Evolutionary conservation across 2,797 vertebrate species (phyloP), one percentile per base, ranked within the genome.

Genomic region (Gymnocypris eckloni): DNA sequence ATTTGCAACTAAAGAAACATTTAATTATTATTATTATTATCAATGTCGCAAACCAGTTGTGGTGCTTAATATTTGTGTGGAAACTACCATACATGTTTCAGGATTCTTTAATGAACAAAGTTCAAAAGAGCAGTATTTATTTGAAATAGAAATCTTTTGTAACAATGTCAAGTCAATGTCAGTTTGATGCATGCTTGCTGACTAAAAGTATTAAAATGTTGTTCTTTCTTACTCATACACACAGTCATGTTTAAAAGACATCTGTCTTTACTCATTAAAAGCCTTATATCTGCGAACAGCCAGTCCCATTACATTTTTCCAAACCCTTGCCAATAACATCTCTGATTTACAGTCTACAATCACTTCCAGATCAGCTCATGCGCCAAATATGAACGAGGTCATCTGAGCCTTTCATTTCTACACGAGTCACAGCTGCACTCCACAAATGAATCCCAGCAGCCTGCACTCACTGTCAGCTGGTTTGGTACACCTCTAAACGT

Each of bases 281-380:
- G 9, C 41, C 73, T 16, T 16, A n/a, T 22, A 25, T 22, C 20
- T 25, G 4, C 0, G 1, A 70, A 56, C 16, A 66, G 43, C 12
- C n/a, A 71, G 12, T 52, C 4, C 25, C 8, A 20, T 28, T 54
- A 37, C 41, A 59, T 28, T 48, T 71, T 77, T 43, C 43, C 77
- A 61, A 88, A 52, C 79, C 33, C 1, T n/a, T 72, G 43, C 37
- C 66, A 82, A 66, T 56, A 48, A 72, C 6, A 6, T 39, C 39
- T 25, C 48, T 73, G 78, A 85, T 87, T 86, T 84, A 87, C 25
- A 28, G 43, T 33, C 15, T 39, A 52, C 59, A 48, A 33, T 75
- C 39, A 72, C 28, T 72, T 16, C 72, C 28, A 61, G 67, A 72
- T 81, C 18, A 37, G 6, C 56, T 77, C 18, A 79, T 64, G 71